Evolutionary conservation across 2,113 vertebrate genomes (phyloP).

Genomic region (Chionodraco myersi): DNA sequence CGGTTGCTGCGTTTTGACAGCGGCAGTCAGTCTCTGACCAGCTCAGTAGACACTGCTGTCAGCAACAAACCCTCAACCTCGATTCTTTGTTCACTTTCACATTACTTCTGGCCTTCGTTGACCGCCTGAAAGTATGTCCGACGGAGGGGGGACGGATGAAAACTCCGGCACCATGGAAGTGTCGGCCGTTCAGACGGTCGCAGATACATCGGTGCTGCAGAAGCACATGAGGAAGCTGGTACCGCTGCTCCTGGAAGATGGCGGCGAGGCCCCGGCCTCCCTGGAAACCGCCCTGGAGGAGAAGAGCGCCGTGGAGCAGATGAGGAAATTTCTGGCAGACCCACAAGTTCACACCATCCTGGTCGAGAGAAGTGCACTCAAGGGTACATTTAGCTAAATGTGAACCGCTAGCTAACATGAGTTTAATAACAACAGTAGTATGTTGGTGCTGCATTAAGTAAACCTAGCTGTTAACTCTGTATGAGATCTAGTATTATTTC

Average conservation of each 20-base stretch:
- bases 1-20: conserved; percentile 60
- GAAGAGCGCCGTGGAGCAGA: conserved; percentile 96
- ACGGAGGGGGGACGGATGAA: conserved; percentile 87
- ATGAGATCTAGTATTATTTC: background rate
- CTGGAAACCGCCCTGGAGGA: conserved; percentile 95
- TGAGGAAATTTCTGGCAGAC: conserved; percentile 95
- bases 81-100: conserved; percentile 42
- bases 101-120: conserved; percentile 3
- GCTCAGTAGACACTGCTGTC: background rate
- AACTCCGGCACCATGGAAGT: conserved; percentile 90
- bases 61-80: background rate
- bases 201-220: conserved; percentile 93
- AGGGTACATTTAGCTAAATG: conserved; percentile 83
- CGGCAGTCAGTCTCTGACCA: conserved; percentile 32
- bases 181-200: conserved; percentile 94
- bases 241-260: conserved; percentile 96
- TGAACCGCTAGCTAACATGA: background rate
- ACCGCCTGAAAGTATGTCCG: conserved; percentile 85
- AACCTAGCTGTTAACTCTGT: background rate
- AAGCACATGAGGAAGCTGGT: conserved; percentile 95
- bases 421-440: background rate
- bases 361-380: conserved; percentile 93
- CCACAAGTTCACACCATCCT: conserved; percentile 93
- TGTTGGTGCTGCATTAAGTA: no score
- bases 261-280: conserved; percentile 92